These are phyloP conservation scores for Drosophila lini DNA, from an alignment of 1,140 invertebrate species.

Conservation along the genomic window DNA sequence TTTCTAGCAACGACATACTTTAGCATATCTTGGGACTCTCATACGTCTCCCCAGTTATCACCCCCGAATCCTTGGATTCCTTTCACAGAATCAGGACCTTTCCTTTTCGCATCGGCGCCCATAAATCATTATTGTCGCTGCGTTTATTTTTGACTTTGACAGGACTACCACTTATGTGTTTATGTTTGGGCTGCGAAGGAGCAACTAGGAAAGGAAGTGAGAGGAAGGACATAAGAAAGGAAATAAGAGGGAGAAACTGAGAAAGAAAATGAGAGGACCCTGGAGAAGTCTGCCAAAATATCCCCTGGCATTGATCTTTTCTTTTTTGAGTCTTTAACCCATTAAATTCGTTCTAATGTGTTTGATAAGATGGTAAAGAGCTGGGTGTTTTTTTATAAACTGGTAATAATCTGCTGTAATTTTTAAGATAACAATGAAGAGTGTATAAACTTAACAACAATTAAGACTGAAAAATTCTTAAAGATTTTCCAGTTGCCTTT, in stretches of 20 bases:
- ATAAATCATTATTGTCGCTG: conserved; percentile 77
- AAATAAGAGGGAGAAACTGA: neutral
- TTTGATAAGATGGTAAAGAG: neutral
- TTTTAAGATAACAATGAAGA: neutral
- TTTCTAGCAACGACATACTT: conserved; percentile 37
- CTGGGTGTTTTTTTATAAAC: neutral
- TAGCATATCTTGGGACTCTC: conserved; percentile 60
- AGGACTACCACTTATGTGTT: conserved; percentile 63
- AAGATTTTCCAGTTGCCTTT: neutral
- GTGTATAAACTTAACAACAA: neutral
- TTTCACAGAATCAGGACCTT: conserved; percentile 40
- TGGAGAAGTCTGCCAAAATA: conserved; percentile 1
- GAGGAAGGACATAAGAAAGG: neutral
- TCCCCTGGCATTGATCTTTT: neutral
- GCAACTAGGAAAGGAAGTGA: neutral
- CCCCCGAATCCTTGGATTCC: conserved; percentile 23
- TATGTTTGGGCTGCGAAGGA: conserved; percentile 8
- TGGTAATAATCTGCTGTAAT: neutral
- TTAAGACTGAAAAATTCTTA: neutral
- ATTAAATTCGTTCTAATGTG: neutral
- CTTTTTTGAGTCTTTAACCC: neutral
- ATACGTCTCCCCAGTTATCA: conserved; percentile 25
- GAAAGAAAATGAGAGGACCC: neutral
- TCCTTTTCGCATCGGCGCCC: conserved; percentile 31
- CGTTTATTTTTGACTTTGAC: conserved; percentile 76